phyloP scores from a whole-genome alignment of 2,888 invertebrate species.

The Halocaridina rubra region DNA sequence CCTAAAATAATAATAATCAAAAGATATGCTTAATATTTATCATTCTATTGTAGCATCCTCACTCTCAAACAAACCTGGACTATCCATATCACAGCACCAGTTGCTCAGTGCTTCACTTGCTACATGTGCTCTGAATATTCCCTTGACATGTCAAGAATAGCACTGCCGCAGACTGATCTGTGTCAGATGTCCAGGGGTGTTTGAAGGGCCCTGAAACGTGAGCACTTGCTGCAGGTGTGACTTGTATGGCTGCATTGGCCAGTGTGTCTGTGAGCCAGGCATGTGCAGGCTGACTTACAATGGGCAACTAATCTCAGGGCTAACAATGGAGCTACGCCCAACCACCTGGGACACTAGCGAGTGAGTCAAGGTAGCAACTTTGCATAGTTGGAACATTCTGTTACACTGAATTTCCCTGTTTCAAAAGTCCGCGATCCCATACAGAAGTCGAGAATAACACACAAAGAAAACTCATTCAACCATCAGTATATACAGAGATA shows the following conservation, averaged over 20 bases:
- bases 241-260: conserved; percentile 47
- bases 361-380: conserved; percentile 55
- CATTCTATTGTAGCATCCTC: conserved; percentile 61
- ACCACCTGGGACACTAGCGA: conserved; percentile 57
- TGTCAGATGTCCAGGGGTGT: conserved; percentile 37
- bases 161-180: conserved; percentile 2
- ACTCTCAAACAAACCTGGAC: conserved; percentile 59
- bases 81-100: not conserved
- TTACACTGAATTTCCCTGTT: conserved; percentile 50
- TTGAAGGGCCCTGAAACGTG: conserved; percentile 59
- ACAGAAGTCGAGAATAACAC: conserved; percentile 54
- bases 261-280: conserved; percentile 57
- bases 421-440: conserved; percentile 56
- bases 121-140: not conserved
- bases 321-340: conserved; percentile 53
- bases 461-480: conserved; percentile 50
- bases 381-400: conserved; percentile 59
- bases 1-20: conserved; percentile 39
- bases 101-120: not conserved
- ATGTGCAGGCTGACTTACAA: conserved; percentile 51
- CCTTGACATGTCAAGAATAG: not conserved
- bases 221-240: conserved; percentile 59
- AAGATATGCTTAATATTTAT: conserved; percentile 34
- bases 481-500: conserved; percentile 44
- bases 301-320: conserved; percentile 58